These are phyloP conservation scores for Poecilia latipinna DNA, from an alignment of 2,113 vertebrate species.

Conservation along the genomic window DNA sequence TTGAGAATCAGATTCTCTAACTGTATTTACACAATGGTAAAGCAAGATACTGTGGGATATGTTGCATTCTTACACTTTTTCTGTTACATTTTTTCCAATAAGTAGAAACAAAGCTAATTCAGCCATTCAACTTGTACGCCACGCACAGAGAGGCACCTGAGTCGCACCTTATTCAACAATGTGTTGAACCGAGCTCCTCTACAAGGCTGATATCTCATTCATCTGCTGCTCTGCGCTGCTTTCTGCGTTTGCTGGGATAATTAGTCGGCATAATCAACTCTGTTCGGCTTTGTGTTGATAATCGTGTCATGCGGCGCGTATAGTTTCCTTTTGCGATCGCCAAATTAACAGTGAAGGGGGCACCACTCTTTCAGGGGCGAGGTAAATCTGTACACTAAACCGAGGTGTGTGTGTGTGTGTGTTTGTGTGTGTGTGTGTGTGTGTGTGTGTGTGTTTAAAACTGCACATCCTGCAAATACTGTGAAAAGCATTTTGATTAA, in stretches of 20 bases:
- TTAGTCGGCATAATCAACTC: constrained; percentile 69
- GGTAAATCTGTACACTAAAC: constrained; percentile 38
- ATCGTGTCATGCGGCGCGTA: constrained; percentile 40
- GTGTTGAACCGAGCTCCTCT: constrained; percentile 40
- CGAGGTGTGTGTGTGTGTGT: constrained; percentile 6
- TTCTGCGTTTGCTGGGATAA: constrained; percentile 61
- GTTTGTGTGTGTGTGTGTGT: neutral
- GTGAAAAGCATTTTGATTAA: constrained; percentile 23
- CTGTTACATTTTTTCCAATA: neutral
- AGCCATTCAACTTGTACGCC: constrained; percentile 32
- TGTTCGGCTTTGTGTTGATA: constrained; percentile 56
- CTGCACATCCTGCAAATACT: constrained; percentile 16
- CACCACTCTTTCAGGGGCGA: constrained; percentile 40
- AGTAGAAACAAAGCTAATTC: constrained; percentile 34
- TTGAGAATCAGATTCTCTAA: neutral
- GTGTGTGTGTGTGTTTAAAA: neutral
- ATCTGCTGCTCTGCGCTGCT: constrained; percentile 57
- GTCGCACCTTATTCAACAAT: constrained; percentile 46
- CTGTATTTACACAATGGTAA: neutral
- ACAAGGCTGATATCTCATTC: constrained; percentile 67
- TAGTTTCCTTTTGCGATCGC: constrained; percentile 21
- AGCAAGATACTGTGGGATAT: neutral
- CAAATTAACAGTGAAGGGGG: constrained; percentile 36
- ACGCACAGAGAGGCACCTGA: constrained; percentile 49
- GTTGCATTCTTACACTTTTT: neutral